Base-by-base conservation (phyloP, 2,113 vertebrate species). In the Pimephales promelas region DNA sequence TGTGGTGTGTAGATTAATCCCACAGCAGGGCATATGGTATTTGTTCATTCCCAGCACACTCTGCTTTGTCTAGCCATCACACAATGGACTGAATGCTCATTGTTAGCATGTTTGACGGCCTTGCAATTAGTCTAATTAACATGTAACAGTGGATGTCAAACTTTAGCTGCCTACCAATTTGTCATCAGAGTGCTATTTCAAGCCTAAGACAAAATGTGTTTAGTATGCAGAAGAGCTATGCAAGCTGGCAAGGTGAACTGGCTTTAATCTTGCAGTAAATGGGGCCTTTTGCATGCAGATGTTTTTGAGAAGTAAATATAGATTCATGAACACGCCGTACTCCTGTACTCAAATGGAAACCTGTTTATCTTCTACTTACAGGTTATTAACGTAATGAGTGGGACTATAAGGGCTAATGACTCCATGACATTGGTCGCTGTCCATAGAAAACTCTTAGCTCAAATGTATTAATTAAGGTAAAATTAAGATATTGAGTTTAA, bases 341-440 rank as follows among this genome's bases (percentile, higher is more conserved):
- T 82, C 79, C 43, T 85, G 36, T 20, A n/a, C 47, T 87, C 81
- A 54, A 20, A 6, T 56, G 24, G 31, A 77, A 83, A 61, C 36
- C 61, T 81, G 72, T 88, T 91, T 79, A 52, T 47, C 79, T 89
- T 87, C 47, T 85, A 85, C 57, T 83, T 87, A 88, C 79, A 83
- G 73, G 28, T 84, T 77, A 88, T 88, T 87, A 82, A 52, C 70
- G 26, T 90, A 90, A 92, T 88, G 82, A 87, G 68, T 68, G 85
- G 87, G 45, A 75, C 85, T 82, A 28, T 54, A 9, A 52, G 16
- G 5, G 54, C 79, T 90, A 88, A 91, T 88, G 62, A 82, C 56
- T 87, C 70, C 81, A 86, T 79, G 74, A 78, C 79, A 87, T 84
- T 88, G 45, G 47, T 81, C 82, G 87, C 84, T 85, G 77, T 83